Conservation (phyloP, 2,797 vertebrate species). For the Eleutherodactylus coqui region DNA sequence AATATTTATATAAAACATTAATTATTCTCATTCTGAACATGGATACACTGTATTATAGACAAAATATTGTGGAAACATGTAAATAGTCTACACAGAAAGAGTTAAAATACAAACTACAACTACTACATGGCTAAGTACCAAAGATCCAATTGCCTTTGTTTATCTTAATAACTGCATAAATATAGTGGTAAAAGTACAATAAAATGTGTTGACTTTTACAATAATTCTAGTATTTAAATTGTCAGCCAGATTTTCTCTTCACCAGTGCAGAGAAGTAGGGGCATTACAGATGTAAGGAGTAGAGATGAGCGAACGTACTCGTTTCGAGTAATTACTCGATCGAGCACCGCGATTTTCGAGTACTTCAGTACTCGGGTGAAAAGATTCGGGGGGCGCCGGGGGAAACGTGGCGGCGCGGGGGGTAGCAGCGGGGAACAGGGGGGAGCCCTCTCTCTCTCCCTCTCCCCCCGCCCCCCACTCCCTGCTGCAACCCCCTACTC, state of each 20-base stretch:
- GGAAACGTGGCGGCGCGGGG: too few species aligned
- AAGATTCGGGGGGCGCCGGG: too few species aligned
- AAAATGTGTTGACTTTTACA: background rate
- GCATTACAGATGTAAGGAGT: conserved; percentile 5
- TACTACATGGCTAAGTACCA: background rate
- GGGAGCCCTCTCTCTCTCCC: too few species aligned
- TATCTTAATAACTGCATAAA: background rate
- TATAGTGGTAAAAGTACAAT: conserved; percentile 10
- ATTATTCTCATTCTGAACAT: background rate
- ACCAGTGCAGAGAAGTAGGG: background rate
- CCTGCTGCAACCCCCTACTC: too few species aligned
- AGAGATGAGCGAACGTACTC: too few species aligned
- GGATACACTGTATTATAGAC: background rate
- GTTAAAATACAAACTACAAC: conserved; percentile 1
- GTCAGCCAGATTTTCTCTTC: conserved; percentile 10
- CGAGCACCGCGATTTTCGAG: too few species aligned
- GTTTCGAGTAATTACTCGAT: too few species aligned
- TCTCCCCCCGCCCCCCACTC: too few species aligned
- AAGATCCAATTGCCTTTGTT: background rate
- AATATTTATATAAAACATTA: background rate
- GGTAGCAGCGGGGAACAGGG: too few species aligned
- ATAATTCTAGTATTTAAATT: conserved; percentile 24
- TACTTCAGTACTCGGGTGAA: too few species aligned
- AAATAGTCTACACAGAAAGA: background rate
- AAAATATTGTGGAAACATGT: background rate